Conservation (phyloP, 2,113 vertebrate genomes). For the Panthera leo region DNA sequence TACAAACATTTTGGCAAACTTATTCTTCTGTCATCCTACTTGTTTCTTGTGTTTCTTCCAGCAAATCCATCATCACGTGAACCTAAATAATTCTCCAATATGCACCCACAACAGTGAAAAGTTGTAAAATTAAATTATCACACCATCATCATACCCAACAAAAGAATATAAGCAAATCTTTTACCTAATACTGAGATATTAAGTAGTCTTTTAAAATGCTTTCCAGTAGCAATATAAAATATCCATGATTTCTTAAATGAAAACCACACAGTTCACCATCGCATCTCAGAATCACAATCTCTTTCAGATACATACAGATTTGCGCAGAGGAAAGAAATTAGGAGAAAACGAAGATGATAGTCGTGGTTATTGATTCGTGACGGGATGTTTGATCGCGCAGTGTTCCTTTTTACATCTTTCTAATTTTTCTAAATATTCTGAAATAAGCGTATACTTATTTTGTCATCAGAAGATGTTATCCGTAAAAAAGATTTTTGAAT, state of each 20-base stretch:
- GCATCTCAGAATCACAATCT: background rate
- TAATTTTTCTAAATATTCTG: background rate
- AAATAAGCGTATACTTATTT: background rate
- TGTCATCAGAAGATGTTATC: background rate
- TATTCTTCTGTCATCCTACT: too few species aligned
- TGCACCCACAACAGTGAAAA: background rate
- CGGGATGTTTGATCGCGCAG: background rate
- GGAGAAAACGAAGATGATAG: background rate
- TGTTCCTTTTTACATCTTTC: background rate
- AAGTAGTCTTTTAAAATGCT: background rate
- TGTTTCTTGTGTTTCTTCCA: background rate
- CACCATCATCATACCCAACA: background rate
- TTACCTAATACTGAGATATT: background rate
- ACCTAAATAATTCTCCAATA: background rate
- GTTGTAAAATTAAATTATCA: background rate
- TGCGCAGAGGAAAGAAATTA: background rate
- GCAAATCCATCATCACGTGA: background rate
- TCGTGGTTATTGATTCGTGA: background rate
- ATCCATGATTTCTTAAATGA: background rate
- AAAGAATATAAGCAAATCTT: background rate
- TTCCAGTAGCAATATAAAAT: background rate
- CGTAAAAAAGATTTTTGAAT: background rate
- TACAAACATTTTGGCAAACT: accelerated
- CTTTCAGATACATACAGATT: background rate
- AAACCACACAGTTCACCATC: background rate